Conservation (phyloP, 1,140 invertebrate species). For the Fopius arisanus region DNA sequence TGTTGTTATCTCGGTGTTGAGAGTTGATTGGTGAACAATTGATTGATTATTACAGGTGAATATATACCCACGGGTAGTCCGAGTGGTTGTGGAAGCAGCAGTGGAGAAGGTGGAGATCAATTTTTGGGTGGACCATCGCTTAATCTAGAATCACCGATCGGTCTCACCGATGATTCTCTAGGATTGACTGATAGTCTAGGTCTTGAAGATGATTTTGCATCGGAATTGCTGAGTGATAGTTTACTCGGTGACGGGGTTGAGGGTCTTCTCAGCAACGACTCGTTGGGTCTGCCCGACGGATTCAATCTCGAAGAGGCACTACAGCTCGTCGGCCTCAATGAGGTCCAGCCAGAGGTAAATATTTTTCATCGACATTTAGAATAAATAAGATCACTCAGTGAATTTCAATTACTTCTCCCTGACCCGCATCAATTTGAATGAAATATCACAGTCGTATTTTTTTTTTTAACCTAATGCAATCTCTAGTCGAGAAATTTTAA, state of each 20-base stretch:
- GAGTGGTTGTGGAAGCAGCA: constrained; percentile 10
- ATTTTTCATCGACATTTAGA: background rate
- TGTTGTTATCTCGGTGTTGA: background rate
- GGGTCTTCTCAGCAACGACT: constrained; percentile 57
- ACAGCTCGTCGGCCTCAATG: constrained; percentile 75
- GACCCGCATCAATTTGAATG: background rate
- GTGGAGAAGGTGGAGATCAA: constrained; percentile 41
- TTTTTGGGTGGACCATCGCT: constrained; percentile 49
- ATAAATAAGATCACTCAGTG: background rate
- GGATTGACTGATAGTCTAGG: constrained; percentile 54
- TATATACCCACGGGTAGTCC: constrained; percentile 49
- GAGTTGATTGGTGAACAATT: background rate
- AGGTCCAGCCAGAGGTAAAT: constrained; percentile 66
- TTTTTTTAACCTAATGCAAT: background rate
- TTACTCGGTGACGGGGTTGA: constrained; percentile 55
- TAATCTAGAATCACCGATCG: constrained; percentile 52
- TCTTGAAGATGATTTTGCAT: constrained; percentile 61
- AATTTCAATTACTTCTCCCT: background rate
- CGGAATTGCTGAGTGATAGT: constrained; percentile 53
- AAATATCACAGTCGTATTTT: background rate
- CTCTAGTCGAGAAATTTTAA: background rate
- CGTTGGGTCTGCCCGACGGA: constrained; percentile 65
- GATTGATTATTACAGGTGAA: constrained; percentile 50
- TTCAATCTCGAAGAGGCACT: constrained; percentile 78
- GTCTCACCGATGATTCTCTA: constrained; percentile 55